A percentile compares a stretch with the other conserved stretches of the same genome.
phyloP scores from a whole-genome alignment of 2,797 vertebrate genomes.

The Aselliscus stoliczkanus region DNA sequence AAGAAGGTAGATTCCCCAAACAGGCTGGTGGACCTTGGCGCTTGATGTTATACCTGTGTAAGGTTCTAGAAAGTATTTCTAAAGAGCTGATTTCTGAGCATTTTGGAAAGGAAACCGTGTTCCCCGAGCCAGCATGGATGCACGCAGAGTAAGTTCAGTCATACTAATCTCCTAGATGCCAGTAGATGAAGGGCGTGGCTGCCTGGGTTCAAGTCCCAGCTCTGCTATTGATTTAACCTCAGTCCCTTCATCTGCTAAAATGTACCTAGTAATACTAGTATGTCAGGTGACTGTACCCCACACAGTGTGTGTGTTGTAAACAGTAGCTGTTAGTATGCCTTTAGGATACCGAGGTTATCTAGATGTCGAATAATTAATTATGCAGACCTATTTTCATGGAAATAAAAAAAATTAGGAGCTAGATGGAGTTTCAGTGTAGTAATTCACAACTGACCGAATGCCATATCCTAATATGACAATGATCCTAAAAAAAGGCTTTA shows the following conservation, averaged over 20 bases:
- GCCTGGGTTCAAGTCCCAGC: background rate
- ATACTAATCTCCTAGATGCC: background rate
- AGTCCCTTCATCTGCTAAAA: background rate
- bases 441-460: background rate
- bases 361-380: too few relatives aligned
- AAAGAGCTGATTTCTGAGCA: constrained; percentile 30
- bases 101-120: constrained; percentile 26
- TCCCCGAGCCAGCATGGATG: background rate
- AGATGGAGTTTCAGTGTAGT: background rate
- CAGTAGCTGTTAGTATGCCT: background rate
- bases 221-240: background rate
- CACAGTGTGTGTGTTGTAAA: background rate
- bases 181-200: background rate
- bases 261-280: background rate
- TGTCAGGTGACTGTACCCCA: background rate
- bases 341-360: background rate
- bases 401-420: background rate
- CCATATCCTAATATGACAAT: background rate
- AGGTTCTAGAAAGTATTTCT: constrained; percentile 37
- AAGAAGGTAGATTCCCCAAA: constrained; percentile 34
- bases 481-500: background rate
- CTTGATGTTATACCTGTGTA: background rate
- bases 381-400: background rate
- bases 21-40: background rate
- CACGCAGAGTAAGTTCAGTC: background rate